Conservation (phyloP, 2,113 vertebrate genomes). For the Ptilonorhynchus violaceus region DNA sequence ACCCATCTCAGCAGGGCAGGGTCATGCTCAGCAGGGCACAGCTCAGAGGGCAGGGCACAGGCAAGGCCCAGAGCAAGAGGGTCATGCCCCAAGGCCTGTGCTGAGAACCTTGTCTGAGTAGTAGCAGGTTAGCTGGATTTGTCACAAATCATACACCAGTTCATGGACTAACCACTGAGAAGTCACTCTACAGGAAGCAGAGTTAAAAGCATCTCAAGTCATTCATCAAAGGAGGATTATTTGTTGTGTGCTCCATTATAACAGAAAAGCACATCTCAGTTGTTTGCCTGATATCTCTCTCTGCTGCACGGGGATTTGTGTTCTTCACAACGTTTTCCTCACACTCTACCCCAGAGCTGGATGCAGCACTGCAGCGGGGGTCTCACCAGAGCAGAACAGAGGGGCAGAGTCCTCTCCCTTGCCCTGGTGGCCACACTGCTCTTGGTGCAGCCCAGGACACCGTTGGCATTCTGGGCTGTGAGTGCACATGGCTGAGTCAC, state of each 20-base stretch:
- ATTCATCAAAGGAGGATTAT: neutral
- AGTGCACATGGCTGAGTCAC: neutral
- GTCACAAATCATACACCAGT: neutral
- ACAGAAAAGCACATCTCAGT: neutral
- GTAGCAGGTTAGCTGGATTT: neutral
- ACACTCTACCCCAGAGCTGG: neutral
- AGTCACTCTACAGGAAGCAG: neutral
- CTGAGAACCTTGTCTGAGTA: neutral
- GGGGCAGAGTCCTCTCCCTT: neutral
- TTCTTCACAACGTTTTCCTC: neutral
- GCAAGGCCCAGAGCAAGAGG: neutral
- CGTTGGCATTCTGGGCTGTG: neutral
- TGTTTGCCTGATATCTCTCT: neutral
- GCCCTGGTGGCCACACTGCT: neutral
- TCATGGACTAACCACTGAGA: neutral
- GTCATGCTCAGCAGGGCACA: neutral
- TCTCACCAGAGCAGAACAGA: neutral
- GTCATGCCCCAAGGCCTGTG: neutral
- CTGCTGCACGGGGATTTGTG: rapidly evolving
- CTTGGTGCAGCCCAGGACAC: neutral
- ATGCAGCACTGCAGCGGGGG: neutral
- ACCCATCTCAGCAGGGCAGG: neutral
- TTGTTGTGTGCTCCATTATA: neutral
- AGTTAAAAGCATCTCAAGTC: neutral
- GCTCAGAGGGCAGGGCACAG: neutral